These are phyloP conservation scores for Apis dorsata DNA, from an alignment of 1,140 invertebrate genomes.

Conservation along the genomic window DNA sequence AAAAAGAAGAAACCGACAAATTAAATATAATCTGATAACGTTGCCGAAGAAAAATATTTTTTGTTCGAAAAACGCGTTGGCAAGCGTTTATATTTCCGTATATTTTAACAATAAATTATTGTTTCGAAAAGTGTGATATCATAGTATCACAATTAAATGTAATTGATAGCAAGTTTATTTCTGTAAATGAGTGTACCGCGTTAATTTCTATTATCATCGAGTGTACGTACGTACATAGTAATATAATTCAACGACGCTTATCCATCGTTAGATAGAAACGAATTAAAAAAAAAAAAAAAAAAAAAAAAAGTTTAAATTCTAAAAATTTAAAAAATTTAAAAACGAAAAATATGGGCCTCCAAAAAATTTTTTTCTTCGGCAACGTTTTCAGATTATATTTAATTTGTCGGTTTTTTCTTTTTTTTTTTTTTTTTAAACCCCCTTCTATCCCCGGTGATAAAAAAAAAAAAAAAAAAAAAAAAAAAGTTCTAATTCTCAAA, in stretches of 20 bases:
- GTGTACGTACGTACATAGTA: too few species aligned
- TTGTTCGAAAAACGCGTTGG: too few species aligned
- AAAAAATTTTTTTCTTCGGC: too few species aligned
- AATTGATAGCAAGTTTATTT: not conserved
- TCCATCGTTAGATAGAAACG: not conserved
- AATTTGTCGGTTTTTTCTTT: too few species aligned
- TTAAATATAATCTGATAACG: not conserved
- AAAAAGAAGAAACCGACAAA: not conserved
- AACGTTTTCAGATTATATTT: too few species aligned
- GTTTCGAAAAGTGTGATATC: not conserved
- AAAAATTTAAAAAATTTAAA: too few species aligned
- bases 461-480: not conserved
- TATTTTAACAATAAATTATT: not conserved
- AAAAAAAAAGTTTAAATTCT: too few species aligned
- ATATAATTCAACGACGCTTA: not conserved
- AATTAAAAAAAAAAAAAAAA: not conserved
- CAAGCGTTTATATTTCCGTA: not conserved
- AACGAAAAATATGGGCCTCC: too few species aligned
- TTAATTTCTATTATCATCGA: not conserved
- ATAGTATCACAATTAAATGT: not conserved
- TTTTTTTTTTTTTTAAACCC: too few species aligned
- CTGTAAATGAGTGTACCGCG: not conserved
- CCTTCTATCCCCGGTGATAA: too few species aligned
- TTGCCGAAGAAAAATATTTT: not conserved
- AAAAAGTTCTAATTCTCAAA: too few species aligned